Percentiles rank a stretch among this genome's conserved stretches.
These are phyloP conservation scores for Cervus canadensis DNA, from an alignment of 2,113 vertebrate species.

Conservation along the genomic window DNA sequence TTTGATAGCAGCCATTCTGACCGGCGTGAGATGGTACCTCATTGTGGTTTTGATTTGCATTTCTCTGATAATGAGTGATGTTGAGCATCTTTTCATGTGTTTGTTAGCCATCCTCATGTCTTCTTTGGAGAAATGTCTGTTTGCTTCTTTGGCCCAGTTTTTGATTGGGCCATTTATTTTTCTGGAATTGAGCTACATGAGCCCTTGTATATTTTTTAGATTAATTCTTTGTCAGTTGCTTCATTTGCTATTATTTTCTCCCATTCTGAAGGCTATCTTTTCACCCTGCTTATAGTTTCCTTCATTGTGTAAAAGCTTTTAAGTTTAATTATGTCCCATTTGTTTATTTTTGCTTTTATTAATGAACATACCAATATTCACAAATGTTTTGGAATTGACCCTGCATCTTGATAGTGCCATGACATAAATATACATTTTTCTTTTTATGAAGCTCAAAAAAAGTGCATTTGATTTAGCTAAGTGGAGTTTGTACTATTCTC, in stretches of 20 bases:
- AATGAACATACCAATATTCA: background rate
- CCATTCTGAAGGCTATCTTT: background rate
- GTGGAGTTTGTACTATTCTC: background rate
- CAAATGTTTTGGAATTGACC: background rate
- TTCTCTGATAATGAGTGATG: background rate
- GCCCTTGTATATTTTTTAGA: background rate
- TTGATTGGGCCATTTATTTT: background rate
- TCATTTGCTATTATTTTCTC: background rate
- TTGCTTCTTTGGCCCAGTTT: background rate
- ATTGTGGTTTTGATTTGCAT: background rate
- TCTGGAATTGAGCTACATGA: background rate
- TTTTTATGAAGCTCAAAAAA: background rate
- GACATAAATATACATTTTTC: background rate
- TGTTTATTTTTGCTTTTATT: background rate
- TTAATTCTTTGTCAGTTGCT: background rate
- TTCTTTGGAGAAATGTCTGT: background rate
- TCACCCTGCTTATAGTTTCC: background rate
- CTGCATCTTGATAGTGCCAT: background rate
- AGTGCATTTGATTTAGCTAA: background rate
- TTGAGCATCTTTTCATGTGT: background rate
- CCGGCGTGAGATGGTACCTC: rapidly evolving
- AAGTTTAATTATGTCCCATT: background rate
- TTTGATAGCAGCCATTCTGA: background rate
- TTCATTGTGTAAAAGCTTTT: background rate
- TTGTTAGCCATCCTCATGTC: background rate